Conservation (phyloP, 2,113 vertebrate genomes). For the Ceyx cyanopectus region DNA sequence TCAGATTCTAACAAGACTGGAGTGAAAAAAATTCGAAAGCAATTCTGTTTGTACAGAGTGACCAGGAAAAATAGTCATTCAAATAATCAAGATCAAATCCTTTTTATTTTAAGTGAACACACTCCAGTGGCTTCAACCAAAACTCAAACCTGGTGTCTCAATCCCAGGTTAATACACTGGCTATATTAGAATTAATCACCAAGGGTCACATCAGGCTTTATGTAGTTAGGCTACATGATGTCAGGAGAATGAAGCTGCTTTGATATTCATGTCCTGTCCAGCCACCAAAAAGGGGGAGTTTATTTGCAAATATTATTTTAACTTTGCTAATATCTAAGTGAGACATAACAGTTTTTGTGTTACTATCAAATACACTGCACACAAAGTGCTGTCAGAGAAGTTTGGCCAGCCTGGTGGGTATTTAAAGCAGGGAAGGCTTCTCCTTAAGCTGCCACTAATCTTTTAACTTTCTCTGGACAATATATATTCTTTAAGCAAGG, state of each 20-base stretch:
- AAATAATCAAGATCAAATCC: constrained; percentile 4
- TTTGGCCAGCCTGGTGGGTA: neutral
- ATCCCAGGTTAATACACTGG: neutral
- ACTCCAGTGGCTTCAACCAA: neutral
- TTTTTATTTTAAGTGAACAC: neutral
- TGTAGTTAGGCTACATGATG: neutral
- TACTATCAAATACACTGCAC: neutral
- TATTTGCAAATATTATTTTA: neutral
- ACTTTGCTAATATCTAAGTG: neutral
- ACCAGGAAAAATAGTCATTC: neutral
- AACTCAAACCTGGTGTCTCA: neutral
- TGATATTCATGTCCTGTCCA: neutral
- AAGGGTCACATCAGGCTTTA: neutral
- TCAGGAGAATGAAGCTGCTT: neutral
- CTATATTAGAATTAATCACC: neutral
- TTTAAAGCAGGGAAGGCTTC: neutral
- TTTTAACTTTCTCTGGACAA: neutral
- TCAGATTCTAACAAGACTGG: neutral
- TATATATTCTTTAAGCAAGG: neutral
- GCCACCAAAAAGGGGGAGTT: neutral
- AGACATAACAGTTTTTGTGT: neutral
- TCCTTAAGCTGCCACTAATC: neutral
- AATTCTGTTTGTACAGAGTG: neutral
- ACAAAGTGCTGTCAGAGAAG: neutral
- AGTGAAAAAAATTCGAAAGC: neutral